Conservation (phyloP, 2,797 vertebrate species). For the Coreius guichenoti region DNA sequence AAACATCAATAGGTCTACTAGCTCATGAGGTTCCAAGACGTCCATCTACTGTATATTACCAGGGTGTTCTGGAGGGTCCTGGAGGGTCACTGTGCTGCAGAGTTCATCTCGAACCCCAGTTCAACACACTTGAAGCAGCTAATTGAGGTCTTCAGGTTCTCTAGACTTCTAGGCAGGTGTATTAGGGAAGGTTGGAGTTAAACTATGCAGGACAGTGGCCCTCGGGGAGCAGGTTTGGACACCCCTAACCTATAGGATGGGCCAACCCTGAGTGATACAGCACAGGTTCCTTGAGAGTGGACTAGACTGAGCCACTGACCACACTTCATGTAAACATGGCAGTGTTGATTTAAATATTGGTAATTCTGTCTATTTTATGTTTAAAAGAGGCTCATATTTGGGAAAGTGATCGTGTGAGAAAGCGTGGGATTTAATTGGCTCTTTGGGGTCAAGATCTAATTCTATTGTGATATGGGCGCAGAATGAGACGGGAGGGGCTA, state of each 20-base stretch:
- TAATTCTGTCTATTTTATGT: background rate
- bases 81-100: background rate
- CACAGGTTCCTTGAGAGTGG: background rate
- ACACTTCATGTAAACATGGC: background rate
- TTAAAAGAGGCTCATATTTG: background rate
- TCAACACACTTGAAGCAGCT: background rate
- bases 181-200: background rate
- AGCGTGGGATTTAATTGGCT: background rate
- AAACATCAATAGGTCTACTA: background rate
- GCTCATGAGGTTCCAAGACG: background rate
- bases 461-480: background rate
- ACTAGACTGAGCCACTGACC: background rate
- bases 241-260: background rate
- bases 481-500: slow-evolving; percentile 4
- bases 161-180: background rate
- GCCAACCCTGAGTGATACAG: background rate
- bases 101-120: background rate
- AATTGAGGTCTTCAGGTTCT: background rate
- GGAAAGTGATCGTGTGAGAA: slow-evolving; percentile 7
- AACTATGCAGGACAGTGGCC: background rate
- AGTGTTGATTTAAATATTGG: background rate
- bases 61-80: too few species aligned
- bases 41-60: background rate
- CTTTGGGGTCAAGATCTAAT: slow-evolving; percentile 6
- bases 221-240: background rate